Evolutionary conservation across 1,140 invertebrate species (phyloP).

Genomic region (Triops longicaudatus): DNA sequence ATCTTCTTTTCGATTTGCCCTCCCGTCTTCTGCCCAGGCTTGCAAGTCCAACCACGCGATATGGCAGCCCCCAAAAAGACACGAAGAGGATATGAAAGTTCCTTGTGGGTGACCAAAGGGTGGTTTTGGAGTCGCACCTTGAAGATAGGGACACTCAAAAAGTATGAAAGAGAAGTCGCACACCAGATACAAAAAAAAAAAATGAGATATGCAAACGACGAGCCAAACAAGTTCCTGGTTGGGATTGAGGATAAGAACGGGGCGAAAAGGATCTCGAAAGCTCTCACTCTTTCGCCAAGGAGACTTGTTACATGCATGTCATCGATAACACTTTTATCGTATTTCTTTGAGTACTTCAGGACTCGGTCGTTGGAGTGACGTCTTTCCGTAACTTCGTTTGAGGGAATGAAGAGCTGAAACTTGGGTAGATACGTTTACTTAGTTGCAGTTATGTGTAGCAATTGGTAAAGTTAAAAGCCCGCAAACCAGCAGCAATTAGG

Average conservation of each 20-base stretch:
- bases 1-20: not conserved
- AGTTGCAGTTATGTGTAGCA: not conserved
- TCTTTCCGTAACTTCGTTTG: too few species aligned
- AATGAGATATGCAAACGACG: slow-evolving; percentile 15
- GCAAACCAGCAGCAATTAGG: not conserved
- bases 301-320: not conserved
- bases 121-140: not conserved
- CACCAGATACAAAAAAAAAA: not conserved
- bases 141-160: not conserved
- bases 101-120: slow-evolving; percentile 7
- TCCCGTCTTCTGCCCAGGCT: not conserved
- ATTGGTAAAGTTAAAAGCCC: not conserved
- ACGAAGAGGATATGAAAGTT: not conserved
- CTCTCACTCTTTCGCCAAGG: not conserved
- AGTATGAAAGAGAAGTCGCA: slow-evolving; percentile 8
- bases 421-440: too few species aligned
- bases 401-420: too few species aligned
- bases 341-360: not conserved
- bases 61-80: not conserved
- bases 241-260: not conserved
- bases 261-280: not conserved
- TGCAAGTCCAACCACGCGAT: not conserved
- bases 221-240: not conserved
- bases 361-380: not conserved
- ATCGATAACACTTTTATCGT: not conserved